Percentiles rank a stretch among this genome's conserved stretches.
These are phyloP conservation scores for Pristionchus fissidentatus DNA, from an alignment of 2,888 invertebrate species.

Conservation along the genomic window DNA sequence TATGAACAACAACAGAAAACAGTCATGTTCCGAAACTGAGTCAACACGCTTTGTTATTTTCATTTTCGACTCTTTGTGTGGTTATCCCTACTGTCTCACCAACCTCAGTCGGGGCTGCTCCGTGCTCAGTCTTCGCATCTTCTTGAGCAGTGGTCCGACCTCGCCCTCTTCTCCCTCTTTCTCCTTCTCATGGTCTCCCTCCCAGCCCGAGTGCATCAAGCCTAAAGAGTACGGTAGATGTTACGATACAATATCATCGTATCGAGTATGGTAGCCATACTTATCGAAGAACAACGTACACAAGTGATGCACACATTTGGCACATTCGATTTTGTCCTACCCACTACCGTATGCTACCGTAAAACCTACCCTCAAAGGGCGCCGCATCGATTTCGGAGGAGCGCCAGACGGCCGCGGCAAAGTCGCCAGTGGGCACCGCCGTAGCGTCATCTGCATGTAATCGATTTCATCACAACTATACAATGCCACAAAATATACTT, in stretches of 20 bases:
- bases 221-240: neutral
- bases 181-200: neutral
- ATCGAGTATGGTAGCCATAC: no score
- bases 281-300: neutral
- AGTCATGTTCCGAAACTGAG: no score
- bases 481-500: no score
- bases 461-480: neutral
- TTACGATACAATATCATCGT: no score
- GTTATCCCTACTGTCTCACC: neutral
- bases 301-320: no score
- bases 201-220: neutral
- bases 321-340: neutral
- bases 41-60: no score
- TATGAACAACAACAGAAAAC: no score
- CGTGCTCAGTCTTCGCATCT: constrained; percentile 2
- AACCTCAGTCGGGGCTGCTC: neutral
- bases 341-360: neutral
- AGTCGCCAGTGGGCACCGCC: neutral
- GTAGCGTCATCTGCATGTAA: neutral
- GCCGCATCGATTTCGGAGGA: constrained; percentile 3
- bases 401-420: neutral
- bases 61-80: no score
- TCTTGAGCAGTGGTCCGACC: neutral
- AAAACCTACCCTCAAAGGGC: constrained; percentile 8
- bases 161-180: neutral